Percentiles rank a stretch among this genome's conserved stretches.
Evolutionary conservation across 2,888 invertebrate species (phyloP).

Genomic region (Iphiclides podalirius): DNA sequence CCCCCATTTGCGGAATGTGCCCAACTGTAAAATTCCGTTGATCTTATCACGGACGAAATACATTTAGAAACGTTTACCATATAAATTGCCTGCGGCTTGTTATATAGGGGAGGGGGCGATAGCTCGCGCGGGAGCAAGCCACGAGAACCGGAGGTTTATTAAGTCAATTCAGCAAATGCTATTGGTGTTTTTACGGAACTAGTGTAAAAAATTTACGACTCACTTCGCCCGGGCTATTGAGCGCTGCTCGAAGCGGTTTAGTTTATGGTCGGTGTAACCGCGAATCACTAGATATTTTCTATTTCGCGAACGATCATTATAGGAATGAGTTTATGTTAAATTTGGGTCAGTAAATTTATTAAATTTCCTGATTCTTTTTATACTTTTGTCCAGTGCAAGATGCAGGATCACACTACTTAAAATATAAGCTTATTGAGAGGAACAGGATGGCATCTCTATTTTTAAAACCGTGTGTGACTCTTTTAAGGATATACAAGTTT

Average conservation of each 20-base stretch:
- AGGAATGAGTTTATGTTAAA: too few relatives aligned
- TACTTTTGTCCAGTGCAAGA: too few relatives aligned
- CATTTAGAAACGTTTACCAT: conserved; percentile 59
- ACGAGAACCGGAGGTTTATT: conserved; percentile 35
- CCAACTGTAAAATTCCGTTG: conserved; percentile 34
- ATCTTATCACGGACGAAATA: conserved; percentile 51
- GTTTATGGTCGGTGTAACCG: background rate
- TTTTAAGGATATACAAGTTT: too few relatives aligned
- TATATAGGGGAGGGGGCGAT: conserved; percentile 53
- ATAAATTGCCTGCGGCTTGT: conserved; percentile 57
- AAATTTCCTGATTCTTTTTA: too few relatives aligned
- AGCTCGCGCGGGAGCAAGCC: conserved; percentile 52
- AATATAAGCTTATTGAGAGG: too few relatives aligned
- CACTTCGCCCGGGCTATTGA: background rate
- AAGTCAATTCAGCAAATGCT: conserved; percentile 37
- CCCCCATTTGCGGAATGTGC: conserved; percentile 23
- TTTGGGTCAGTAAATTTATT: too few relatives aligned
- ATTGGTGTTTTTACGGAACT: conserved; percentile 32
- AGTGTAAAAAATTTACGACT: conserved; percentile 21
- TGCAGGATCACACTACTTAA: too few relatives aligned
- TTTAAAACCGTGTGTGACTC: too few relatives aligned
- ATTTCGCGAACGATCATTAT: background rate
- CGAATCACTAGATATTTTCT: background rate
- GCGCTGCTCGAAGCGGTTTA: conserved; percentile 6
- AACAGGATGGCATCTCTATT: too few relatives aligned